Evolutionary conservation across 2,797 vertebrate genomes (phyloP).

Genomic region (Anas bernieri): DNA sequence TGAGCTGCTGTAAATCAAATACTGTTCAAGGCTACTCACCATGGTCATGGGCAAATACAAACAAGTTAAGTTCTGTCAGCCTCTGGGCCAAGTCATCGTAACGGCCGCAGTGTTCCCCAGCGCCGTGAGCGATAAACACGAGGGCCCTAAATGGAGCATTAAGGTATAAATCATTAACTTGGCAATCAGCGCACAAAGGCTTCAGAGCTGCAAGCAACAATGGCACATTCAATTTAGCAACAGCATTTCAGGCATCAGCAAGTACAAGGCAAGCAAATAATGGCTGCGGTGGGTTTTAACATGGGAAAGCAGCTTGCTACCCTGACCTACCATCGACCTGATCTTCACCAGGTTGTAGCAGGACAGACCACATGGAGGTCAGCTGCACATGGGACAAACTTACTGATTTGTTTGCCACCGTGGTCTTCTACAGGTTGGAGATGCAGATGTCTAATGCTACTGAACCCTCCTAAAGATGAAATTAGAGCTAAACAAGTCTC

Average conservation of each 20-base stretch:
- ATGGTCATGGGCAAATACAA: conserved; percentile 95
- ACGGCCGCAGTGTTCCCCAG: conserved; percentile 91
- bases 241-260: conserved; percentile 1
- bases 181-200: background rate
- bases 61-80: conserved; percentile 85
- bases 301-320: rapidly evolving
- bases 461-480: background rate
- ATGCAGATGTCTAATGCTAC: background rate
- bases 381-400: background rate
- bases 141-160: conserved; percentile 84
- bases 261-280: background rate
- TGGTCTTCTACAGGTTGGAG: background rate
- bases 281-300: background rate
- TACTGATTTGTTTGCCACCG: background rate
- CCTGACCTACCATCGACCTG: rapidly evolving
- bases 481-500: background rate
- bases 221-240: background rate
- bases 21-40: conserved; percentile 83
- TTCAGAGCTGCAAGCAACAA: conserved; percentile 6
- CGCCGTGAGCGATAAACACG: conserved; percentile 91
- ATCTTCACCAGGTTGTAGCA: background rate
- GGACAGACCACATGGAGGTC: background rate
- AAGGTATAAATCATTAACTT: conserved; percentile 39
- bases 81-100: conserved; percentile 90
- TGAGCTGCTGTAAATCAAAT: conserved; percentile 27